These are phyloP conservation scores for Cladopsammia gracilis DNA, from an alignment of 64 coral and sea anemone genomes.

Conservation along the genomic window DNA sequence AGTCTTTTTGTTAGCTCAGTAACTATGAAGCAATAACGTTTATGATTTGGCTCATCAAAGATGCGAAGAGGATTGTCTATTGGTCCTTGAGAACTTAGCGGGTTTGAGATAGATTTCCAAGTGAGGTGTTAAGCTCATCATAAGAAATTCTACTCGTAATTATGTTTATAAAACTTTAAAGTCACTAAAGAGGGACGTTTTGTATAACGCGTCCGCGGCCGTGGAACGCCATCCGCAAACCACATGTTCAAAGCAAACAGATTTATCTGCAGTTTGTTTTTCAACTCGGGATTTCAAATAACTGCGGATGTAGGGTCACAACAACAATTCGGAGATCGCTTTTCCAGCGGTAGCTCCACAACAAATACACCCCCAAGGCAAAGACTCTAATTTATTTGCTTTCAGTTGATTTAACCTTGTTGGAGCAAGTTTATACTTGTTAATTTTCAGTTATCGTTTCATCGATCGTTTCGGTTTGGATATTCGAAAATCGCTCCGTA, in stretches of 20 bases:
- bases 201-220: too few species aligned
- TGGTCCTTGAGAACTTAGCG: constrained; percentile 30
- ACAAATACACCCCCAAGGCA: neutral
- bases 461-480: too few species aligned
- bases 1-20: too few species aligned
- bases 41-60: neutral
- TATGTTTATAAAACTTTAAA: constrained; percentile 4
- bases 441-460: too few species aligned
- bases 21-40: too few species aligned
- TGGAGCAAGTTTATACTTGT: too few species aligned
- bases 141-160: neutral
- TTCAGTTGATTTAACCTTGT: too few species aligned
- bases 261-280: neutral
- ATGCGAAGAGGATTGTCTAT: neutral
- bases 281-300: neutral
- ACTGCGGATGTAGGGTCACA: neutral
- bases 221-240: neutral
- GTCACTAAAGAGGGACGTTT: neutral
- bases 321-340: neutral
- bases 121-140: constrained; percentile 19
- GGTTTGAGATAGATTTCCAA: neutral
- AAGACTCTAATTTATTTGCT: neutral
- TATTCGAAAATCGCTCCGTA: too few species aligned
- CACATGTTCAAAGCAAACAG: neutral
- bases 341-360: neutral